These are phyloP conservation scores for Mythimna ferrago DNA, from an alignment of 2,888 invertebrate species.

Conservation along the genomic window DNA sequence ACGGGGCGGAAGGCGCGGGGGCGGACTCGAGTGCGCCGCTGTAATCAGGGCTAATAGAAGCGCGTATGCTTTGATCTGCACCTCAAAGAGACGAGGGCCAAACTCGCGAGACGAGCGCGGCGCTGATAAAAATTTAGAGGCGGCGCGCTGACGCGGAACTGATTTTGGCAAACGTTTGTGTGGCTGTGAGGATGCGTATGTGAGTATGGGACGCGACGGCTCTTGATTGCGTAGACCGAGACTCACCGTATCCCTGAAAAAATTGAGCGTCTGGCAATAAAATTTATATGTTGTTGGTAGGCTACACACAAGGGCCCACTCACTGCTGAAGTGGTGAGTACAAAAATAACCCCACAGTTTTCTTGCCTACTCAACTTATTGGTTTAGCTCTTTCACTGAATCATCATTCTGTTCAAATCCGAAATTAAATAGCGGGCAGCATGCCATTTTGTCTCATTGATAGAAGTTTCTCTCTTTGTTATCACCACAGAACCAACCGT, in stretches of 20 bases:
- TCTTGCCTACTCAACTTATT: background rate
- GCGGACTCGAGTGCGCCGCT: constrained; percentile 74
- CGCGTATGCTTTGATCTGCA: constrained; percentile 89
- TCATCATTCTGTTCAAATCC: background rate
- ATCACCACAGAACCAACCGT: background rate
- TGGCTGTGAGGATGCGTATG: constrained; percentile 6
- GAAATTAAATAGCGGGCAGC: background rate
- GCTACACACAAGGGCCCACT: no score
- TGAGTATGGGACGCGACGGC: background rate
- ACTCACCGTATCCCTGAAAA: background rate
- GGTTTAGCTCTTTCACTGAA: background rate
- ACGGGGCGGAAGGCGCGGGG: constrained; percentile 55
- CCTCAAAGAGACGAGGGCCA: constrained; percentile 86
- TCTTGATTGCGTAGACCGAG: constrained; percentile 36
- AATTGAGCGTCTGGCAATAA: background rate
- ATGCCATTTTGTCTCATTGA: no score
- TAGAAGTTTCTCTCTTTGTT: background rate
- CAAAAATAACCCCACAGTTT: no score
- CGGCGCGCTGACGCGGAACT: constrained; percentile 60
- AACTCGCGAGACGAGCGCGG: constrained; percentile 75
- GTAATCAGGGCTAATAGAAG: constrained; percentile 91
- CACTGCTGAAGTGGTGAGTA: no score
- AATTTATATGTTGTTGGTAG: background rate
- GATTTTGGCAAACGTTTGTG: constrained; percentile 56
- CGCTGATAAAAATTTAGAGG: constrained; percentile 67